These are phyloP conservation scores for Dysdera silvatica DNA, from an alignment of 1,140 invertebrate genomes.

Conservation along the genomic window DNA sequence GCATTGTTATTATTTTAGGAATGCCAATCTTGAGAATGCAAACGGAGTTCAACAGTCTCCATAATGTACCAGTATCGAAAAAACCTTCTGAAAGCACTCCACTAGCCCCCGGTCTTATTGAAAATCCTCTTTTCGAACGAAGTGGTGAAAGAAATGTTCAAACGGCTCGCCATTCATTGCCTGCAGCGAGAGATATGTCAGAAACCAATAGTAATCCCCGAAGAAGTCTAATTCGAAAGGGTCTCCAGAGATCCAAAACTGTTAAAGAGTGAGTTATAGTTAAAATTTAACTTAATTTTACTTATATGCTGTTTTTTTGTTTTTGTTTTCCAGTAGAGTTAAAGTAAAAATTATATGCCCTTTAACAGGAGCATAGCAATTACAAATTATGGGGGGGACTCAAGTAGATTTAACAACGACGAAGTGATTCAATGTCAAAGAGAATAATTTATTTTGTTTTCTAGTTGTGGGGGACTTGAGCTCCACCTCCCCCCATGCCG, in stretches of 20 bases:
- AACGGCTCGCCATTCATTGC: slow-evolving; percentile 9
- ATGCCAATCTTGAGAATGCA: slow-evolving; percentile 26
- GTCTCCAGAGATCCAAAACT: slow-evolving; percentile 17
- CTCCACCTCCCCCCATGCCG: too few relatives aligned
- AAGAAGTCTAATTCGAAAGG: slow-evolving; percentile 13
- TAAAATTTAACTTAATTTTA: too few relatives aligned
- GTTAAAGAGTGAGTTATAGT: slow-evolving; percentile 27
- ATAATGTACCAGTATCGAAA: slow-evolving; percentile 20
- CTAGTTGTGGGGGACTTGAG: too few relatives aligned
- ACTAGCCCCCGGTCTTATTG: slow-evolving; percentile 23
- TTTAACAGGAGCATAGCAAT: too few relatives aligned
- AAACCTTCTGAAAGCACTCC: slow-evolving; percentile 12
- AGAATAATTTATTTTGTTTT: too few relatives aligned
- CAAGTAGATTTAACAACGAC: too few relatives aligned
- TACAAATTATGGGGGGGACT: too few relatives aligned
- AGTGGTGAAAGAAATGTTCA: slow-evolving; percentile 12
- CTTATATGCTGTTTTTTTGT: too few relatives aligned
- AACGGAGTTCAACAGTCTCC: slow-evolving; percentile 27
- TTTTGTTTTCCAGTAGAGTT: too few relatives aligned
- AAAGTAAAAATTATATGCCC: too few relatives aligned
- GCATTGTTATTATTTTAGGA: slow-evolving; percentile 4
- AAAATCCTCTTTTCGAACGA: slow-evolving; percentile 29
- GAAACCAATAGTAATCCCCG: slow-evolving; percentile 21
- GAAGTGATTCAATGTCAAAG: too few relatives aligned
- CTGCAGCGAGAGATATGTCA: slow-evolving; percentile 17